Evolutionary conservation across 2,888 invertebrate species (phyloP), one percentile per base, ranked within the genome.

Genomic region (Caenorhabditis panamensis): DNA sequence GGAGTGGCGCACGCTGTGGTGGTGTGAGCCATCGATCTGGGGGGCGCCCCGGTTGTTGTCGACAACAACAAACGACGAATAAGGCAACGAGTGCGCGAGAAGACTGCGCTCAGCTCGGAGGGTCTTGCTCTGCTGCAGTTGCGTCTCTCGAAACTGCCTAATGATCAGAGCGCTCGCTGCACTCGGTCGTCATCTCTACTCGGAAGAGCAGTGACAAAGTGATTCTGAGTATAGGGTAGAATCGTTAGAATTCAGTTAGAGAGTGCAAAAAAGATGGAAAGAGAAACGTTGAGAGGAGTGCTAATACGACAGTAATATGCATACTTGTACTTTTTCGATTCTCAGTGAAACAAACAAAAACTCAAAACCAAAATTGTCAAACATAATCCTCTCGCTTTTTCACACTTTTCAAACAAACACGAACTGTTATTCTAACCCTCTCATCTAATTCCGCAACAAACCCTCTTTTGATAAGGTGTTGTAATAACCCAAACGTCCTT

Each of bases 401-500:
- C 75, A 66, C 75, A 66, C 53, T 75, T 75, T 75, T 41, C 13
- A 11, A 66, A 37, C 20, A 59, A 49, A 56, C 59, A 58, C 37
- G 66, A 75, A 75, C 66, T 66, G 75, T 75, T 75, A 75, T 75
- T 75, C 66, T 75, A 75, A 75, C 75, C 75, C 61, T 56, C 47
- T 73, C 51, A 73, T 56, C 47, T 73, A 37, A 73, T 58, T 66
- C 73, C 58, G 73, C 73, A 73, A 73, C 73, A 73, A 54, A 31
- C 64, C 36, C 37, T 9, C 20, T n/a, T n/a, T 13, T 49, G 75
- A 64, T 75, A 73, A 64, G 58, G 53, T 59, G 53, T 41, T 61
- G 66, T 59, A 75, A 75, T 51, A 61, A 44, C 44, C 59, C 61
- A 16, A 41, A 61, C n/a, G n/a, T 16, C 28, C 24, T 64, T 64